Conservation (phyloP, 2,113 vertebrate species). For the Nematolebias whitei region DNA sequence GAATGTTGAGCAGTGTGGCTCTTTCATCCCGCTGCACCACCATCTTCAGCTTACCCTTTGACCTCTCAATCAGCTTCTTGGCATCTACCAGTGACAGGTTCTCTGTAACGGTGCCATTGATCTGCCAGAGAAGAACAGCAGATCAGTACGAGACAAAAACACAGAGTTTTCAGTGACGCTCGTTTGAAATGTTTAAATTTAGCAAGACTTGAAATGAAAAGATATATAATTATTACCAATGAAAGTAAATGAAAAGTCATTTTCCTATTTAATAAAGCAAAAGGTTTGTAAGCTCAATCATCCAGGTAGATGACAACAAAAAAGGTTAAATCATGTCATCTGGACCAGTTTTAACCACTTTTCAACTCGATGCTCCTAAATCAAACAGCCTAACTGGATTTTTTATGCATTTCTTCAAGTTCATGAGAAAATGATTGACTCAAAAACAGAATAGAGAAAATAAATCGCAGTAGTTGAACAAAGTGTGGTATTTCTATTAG, state of each 20-base stretch:
- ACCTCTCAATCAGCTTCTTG: constrained; percentile 98
- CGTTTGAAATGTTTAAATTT: neutral
- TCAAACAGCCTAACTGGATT: constrained; percentile 25
- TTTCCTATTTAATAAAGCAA: too few relatives aligned
- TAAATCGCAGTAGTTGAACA: constrained; percentile 42
- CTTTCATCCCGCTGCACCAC: constrained; percentile 96
- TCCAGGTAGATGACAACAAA: too few relatives aligned
- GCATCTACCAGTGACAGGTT: constrained; percentile 98
- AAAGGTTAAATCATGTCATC: too few relatives aligned
- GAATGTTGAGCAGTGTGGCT: constrained; percentile 93
- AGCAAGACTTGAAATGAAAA: neutral
- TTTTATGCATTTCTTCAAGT: constrained; percentile 5
- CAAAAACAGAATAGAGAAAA: neutral
- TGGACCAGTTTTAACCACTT: too few relatives aligned
- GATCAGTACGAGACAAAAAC: constrained; percentile 19
- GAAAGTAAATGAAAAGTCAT: too few relatives aligned
- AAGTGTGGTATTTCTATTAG: constrained; percentile 45
- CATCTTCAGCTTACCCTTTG: constrained; percentile 99
- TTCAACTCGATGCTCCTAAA: neutral
- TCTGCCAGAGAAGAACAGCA: constrained; percentile 74
- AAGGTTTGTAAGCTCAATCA: too few relatives aligned
- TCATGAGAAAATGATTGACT: constrained; percentile 13
- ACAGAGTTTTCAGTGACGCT: too few relatives aligned
- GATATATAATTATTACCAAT: too few relatives aligned
- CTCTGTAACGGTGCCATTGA: constrained; percentile 98